Base-by-base conservation (phyloP, 2,888 invertebrate genomes). In the Hermaeophaga mercurialis region DNA sequence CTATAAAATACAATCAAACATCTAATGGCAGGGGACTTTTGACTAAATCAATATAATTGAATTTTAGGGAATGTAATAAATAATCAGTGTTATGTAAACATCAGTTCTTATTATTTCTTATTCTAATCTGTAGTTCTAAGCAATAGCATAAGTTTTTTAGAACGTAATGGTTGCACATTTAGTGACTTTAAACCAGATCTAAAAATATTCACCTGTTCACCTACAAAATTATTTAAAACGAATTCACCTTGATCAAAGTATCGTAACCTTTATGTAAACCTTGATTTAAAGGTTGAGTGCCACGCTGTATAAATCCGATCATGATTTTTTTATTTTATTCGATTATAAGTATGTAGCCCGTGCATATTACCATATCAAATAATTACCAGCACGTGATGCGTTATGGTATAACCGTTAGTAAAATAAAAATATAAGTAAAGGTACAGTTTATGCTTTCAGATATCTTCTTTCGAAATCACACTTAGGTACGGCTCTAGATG, bases 401-500 rank as follows among this genome's bases (percentile, higher is more conserved):
- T 43, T 24, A 9, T 17, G 17, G 12, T 8, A 31, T 4, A n/a
- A n/a, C 8, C 11, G 39, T 47, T 33, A 22, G 11, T 31, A 44
- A 26, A 34, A 41, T 24, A 24, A 41, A 46, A 49, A 49, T 22
- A n/a, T n/a, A n/a, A n/a, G n/a, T n/a, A 45, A 41, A 43, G 43
- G 58, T 54, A 44, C 38, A 61, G 50, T 58, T 56, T 45, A 44
- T 55, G 57, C 57, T 58, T 61, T 53, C 49, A 58, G 58, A 56
- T 54, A 61, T 54, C 36, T 59, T 54, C 58, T 61, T 61, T 61
- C 61, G 61, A 61, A 61, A 61, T 56, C 54, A 17, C 18, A 39
- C 43, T 43, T 49, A 62, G 60, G 60, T 58, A 54, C n/a, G 60
- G 60, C 62, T 62, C 46, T 31, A 49, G 52, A 58, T 56, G 59